Base-by-base conservation (phyloP, 2,888 invertebrate genomes). In the Mesorhabditis spiculigera region DNA sequence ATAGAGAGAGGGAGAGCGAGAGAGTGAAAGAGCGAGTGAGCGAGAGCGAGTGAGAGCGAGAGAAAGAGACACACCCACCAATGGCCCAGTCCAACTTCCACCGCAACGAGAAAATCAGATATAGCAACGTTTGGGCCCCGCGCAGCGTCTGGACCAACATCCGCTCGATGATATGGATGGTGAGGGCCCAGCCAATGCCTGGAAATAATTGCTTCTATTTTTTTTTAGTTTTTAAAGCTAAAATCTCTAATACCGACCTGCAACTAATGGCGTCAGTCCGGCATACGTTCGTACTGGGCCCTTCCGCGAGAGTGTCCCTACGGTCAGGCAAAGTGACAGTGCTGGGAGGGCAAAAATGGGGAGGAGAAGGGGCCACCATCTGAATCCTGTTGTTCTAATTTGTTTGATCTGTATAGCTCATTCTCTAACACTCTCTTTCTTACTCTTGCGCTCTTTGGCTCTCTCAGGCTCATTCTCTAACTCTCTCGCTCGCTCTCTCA, bases 141-240 rank as follows among this genome's bases (percentile, higher is more conserved):
- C 76, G 69, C 4, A 80, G 72, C 41, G 71, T 71, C 67, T 79
- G 77, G 0, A 68, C 45, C 68, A 71, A 77, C 4, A 80, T 69
- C 13, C 72, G 72, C 68, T 80, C 78, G 50, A 71, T 75, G 1
- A 73, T 66, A 43, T 76, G 73, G 78, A 78, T 78, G n/a, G 78
- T 77, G 42, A 80, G 63, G 3, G 78, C 78, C 78, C 78, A 80
- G 0, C 78, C 78, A 63, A 80, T 70, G 50, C 80, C 80, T 79
- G 45, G 8, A 72, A 62, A 16, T 13, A 13, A 42, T 45, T 68
- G 58, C 58, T 13, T n/a, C n/a, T 3, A 10, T 13, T 10, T 13
- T 50, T 50, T n/a, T 13, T n/a, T 10, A 67, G 58, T 10, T 58
- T 58, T 45, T 64, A 44, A 41, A 63, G 10, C 5, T 5, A 62